These are phyloP conservation scores for Suncus etruscus DNA, from an alignment of 2,113 vertebrate species.

Conservation along the genomic window DNA sequence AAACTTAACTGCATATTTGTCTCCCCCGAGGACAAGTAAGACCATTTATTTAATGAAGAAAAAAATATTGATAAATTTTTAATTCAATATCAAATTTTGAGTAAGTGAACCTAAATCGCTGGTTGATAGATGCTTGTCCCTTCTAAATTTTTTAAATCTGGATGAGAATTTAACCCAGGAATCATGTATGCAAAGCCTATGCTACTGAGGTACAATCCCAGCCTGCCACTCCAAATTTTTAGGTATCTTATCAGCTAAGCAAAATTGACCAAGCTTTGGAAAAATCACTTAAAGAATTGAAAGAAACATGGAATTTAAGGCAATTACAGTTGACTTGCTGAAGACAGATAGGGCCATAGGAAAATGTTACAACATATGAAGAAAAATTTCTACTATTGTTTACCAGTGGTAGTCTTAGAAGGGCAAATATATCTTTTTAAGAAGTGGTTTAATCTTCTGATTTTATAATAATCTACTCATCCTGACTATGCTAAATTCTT, in stretches of 20 bases:
- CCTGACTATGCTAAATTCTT: not conserved
- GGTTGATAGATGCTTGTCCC: too few species aligned
- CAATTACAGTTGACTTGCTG: not conserved
- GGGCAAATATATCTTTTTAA: not conserved
- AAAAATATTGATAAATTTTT: too few species aligned
- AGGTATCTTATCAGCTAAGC: not conserved
- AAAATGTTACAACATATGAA: not conserved
- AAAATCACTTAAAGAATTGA: not conserved
- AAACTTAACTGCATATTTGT: not conserved
- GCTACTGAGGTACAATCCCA: not conserved
- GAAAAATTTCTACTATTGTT: not conserved
- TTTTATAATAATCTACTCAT: not conserved
- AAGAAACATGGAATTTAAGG: not conserved
- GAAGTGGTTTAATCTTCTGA: not conserved
- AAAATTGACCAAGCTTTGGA: slow-evolving; percentile 1
- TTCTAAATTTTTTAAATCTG: too few species aligned
- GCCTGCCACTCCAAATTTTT: not conserved
- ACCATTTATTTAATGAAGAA: not conserved
- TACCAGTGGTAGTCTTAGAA: not conserved
- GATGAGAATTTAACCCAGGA: too few species aligned
- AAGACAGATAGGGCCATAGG: not conserved
- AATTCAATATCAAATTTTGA: too few species aligned
- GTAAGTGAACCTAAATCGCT: too few species aligned
- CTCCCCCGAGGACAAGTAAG: not conserved
- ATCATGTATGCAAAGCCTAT: too few species aligned